phyloP scores from a whole-genome alignment of 2,113 vertebrate genomes.

The Nyctibius bracteatus region DNA sequence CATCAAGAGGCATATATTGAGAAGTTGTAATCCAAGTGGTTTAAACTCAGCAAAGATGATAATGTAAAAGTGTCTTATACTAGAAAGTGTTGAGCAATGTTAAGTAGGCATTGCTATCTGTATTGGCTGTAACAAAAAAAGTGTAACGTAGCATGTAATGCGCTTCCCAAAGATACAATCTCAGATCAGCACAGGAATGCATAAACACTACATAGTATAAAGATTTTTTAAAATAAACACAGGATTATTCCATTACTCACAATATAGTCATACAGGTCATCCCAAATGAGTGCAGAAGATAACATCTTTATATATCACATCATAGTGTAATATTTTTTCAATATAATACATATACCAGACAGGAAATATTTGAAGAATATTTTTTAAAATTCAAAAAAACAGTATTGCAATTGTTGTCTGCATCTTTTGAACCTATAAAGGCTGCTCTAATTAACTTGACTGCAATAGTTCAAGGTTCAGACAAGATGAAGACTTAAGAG shows the following conservation, averaged over 20 bases:
- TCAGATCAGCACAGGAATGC: background rate
- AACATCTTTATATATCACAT: background rate
- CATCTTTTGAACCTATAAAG: background rate
- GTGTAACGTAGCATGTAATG: background rate
- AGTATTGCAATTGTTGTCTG: background rate
- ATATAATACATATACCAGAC: background rate
- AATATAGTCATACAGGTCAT: background rate
- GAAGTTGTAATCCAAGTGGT: background rate
- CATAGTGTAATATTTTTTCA: background rate
- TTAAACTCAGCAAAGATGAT: background rate
- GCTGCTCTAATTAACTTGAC: background rate
- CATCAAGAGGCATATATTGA: background rate
- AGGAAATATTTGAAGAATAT: background rate
- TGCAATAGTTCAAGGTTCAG: background rate
- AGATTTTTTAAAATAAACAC: background rate
- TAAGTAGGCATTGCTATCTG: background rate
- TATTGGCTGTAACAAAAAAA: background rate
- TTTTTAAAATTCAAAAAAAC: background rate
- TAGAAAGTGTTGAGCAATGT: rapidly evolving
- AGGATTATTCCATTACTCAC: background rate
- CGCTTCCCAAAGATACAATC: background rate
- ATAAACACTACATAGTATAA: background rate
- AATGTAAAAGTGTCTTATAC: background rate
- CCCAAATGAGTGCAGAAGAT: background rate
- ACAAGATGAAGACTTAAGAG: background rate